A percentile compares a stretch with the other conserved stretches of the same genome.
Evolutionary conservation across 1,140 invertebrate genomes (phyloP).

Genomic region (Belonocnema kinseyi): DNA sequence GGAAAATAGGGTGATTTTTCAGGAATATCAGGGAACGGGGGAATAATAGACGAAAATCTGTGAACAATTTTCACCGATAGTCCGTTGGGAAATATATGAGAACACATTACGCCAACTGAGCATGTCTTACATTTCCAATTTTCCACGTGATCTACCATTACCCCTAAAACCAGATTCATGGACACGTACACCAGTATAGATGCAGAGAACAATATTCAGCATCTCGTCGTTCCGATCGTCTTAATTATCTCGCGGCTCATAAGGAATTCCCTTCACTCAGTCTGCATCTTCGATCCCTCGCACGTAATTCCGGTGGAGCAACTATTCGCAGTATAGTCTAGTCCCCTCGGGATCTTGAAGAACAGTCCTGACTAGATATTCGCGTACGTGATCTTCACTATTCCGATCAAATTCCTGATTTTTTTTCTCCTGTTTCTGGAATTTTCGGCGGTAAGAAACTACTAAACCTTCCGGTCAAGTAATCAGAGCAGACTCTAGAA

Average conservation of each 20-base stretch:
- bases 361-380: conserved; percentile 36
- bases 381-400: conserved; percentile 34
- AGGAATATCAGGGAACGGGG: too few species aligned
- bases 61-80: too few species aligned
- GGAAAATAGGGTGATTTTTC: too few species aligned
- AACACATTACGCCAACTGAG: too few species aligned
- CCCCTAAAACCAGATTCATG: neutral
- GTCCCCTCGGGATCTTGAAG: conserved; percentile 45
- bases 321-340: conserved; percentile 35
- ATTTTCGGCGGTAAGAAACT: neutral
- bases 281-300: conserved; percentile 63
- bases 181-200: neutral
- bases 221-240: conserved; percentile 52
- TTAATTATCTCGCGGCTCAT: conserved; percentile 60
- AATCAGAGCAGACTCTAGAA: conserved; percentile 15
- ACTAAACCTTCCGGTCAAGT: conserved; percentile 24
- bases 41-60: too few species aligned
- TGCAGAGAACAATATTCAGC: conserved; percentile 8
- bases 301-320: conserved; percentile 67
- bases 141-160: neutral
- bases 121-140: neutral
- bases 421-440: conserved; percentile 13
- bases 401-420: conserved; percentile 20
- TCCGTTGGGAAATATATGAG: too few species aligned
- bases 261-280: conserved; percentile 62